Conservation (phyloP, 2,113 vertebrate species). For the Pteronura brasiliensis region DNA sequence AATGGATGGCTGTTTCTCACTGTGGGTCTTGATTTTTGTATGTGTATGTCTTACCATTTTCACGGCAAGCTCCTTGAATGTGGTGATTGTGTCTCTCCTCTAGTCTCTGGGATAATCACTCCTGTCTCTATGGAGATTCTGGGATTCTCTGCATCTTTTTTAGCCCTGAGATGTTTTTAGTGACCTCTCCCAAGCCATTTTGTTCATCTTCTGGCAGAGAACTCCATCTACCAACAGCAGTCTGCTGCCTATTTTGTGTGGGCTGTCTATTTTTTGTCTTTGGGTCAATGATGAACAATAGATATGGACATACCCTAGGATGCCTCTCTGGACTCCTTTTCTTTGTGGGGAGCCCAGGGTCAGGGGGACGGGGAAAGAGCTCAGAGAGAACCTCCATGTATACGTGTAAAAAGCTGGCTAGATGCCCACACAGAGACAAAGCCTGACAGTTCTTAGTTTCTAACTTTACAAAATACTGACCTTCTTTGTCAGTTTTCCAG, state of each 20-base stretch:
- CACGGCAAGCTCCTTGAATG: background rate
- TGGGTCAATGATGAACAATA: slow-evolving; percentile 33
- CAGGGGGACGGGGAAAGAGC: background rate
- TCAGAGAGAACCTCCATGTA: background rate
- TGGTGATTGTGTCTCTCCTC: background rate
- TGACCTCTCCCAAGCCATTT: background rate
- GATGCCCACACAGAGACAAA: background rate
- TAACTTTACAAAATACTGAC: background rate
- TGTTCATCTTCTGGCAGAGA: background rate
- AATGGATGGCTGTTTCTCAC: background rate
- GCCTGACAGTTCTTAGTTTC: background rate
- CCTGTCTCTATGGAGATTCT: background rate
- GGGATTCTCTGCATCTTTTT: background rate
- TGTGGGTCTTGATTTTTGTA: background rate
- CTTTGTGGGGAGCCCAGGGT: background rate
- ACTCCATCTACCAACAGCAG: too few species aligned
- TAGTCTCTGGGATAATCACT: background rate
- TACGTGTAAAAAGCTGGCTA: background rate
- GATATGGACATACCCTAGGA: background rate
- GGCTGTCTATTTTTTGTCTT: background rate
- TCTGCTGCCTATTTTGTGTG: background rate
- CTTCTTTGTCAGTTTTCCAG: background rate
- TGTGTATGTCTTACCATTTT: background rate
- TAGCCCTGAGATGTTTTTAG: background rate
- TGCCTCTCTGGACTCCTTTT: background rate